Base-by-base conservation (phyloP, 2,888 invertebrate species). In the Loripinus fragilis region DNA sequence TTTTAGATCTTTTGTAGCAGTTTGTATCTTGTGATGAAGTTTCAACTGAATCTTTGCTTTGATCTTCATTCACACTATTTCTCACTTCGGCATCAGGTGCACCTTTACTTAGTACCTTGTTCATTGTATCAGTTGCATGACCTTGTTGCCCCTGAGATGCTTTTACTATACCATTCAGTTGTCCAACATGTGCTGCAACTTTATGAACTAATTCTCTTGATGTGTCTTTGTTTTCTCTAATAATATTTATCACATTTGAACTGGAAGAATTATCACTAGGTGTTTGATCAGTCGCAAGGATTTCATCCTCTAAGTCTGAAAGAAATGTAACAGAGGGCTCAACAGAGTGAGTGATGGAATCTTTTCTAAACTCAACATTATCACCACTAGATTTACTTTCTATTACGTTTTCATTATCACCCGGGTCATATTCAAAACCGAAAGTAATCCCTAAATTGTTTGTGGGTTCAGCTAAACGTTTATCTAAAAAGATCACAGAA, bases 401-500 rank as follows among this genome's bases (percentile, higher is more conserved):
- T 41, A 45, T 20, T 7, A 73, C 48, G 17, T 15, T 41, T n/a
- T 20, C 30, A 23, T n/a, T 50, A 52, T 41, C 35, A 70, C 30
- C 33, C 28, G 78, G 74, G 66, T 80, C 80, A 28, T 76, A 75
- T 66, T 89, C 90, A 86, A 91, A 91, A 64, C 90, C 90, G 79
- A 91, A 91, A 17, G 90, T 89, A 71, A 91, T 90, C 50, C 84
- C 91, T 71, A 90, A 77, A 74, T 88, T 87, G 71, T 82, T 70
- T 48, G 88, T 82, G 20, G 82, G 75, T 60, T 86, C 86, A 72
- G 78, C 81, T 50, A 89, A 82, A 65, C 87, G 84, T 76, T 89
- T 89, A 80, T 91, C 91, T 76, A 90, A 83, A 83, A 91, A 91
- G 64, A 91, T 86, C 74, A 91, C 90, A 86, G 89, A 90, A 71